Evolutionary conservation across 2,888 invertebrate species (phyloP).

Genomic region (Thera obeliscata): DNA sequence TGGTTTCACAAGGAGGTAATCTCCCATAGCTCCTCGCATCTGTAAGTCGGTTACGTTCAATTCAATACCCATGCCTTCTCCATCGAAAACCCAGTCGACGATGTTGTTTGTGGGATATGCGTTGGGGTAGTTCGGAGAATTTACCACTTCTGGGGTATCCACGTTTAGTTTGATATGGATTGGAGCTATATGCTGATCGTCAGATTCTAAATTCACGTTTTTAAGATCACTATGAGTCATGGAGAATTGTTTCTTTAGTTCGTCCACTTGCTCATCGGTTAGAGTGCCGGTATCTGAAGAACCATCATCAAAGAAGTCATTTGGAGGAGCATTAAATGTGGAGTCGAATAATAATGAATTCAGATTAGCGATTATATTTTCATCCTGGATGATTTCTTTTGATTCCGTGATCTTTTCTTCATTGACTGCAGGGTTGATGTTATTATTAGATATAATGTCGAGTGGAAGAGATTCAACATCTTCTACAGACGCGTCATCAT

Average conservation of each 20-base stretch:
- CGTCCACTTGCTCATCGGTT: conserved; percentile 50
- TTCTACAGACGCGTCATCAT: too few relatives aligned
- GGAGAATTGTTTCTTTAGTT: conserved; percentile 55
- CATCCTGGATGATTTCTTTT: conserved; percentile 10
- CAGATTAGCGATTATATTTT: conserved; percentile 4
- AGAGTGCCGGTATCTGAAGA: conserved; percentile 46
- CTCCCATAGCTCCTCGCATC: conserved; percentile 64
- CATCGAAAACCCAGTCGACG: conserved; percentile 70
- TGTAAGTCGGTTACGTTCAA: conserved; percentile 69
- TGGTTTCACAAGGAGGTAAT: conserved; percentile 75
- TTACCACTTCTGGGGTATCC: conserved; percentile 55
- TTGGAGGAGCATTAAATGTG: not conserved
- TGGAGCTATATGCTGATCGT: conserved; percentile 48
- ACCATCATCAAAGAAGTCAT: not conserved
- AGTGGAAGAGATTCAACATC: too few relatives aligned
- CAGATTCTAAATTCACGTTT: conserved; percentile 47
- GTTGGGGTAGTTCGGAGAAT: conserved; percentile 64
- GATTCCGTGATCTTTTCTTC: conserved; percentile 34
- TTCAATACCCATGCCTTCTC: conserved; percentile 73
- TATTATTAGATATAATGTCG: conserved; percentile 40
- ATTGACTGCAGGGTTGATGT: conserved; percentile 55
- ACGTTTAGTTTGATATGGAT: conserved; percentile 53
- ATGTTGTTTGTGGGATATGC: conserved; percentile 62
- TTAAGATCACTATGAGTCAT: conserved; percentile 49
- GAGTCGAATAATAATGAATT: not conserved